A percentile compares a stretch with the other conserved stretches of the same genome.
Evolutionary conservation across 2,888 invertebrate genomes (phyloP).

Genomic region (Labia minor): DNA sequence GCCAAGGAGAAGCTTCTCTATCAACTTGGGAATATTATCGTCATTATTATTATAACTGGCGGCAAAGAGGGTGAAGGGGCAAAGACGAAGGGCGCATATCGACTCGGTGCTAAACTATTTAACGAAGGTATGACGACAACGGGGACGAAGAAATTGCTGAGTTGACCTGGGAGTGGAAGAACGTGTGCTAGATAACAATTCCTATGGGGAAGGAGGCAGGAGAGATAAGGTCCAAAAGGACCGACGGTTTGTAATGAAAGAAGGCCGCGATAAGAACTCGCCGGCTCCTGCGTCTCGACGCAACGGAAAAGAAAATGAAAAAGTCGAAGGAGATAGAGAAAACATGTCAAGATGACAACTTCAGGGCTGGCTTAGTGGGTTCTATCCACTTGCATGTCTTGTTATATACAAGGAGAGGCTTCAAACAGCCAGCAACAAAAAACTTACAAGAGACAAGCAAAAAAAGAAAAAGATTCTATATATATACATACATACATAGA

Average conservation of each 20-base stretch:
- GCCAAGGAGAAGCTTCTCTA: neutral
- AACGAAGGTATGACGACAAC: neutral
- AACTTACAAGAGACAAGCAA: neutral
- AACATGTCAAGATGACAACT: conserved; percentile 8
- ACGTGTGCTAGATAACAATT: conserved; percentile 1
- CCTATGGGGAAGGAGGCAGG: neutral
- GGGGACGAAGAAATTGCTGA: neutral
- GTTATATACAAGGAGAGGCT: neutral
- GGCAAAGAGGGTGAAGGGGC: neutral
- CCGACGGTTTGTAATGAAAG: neutral
- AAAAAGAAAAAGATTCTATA: neutral
- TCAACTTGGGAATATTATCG: neutral
- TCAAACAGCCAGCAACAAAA: neutral
- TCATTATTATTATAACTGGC: conserved; percentile 7
- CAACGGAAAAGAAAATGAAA: conserved; percentile 2
- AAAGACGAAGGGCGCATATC: neutral
- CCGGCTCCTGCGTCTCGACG: neutral
- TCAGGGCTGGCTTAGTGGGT: neutral
- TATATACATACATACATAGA: no score
- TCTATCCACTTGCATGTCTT: conserved; percentile 6
- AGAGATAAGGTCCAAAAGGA: conserved; percentile 13
- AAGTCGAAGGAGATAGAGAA: neutral
- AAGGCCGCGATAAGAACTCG: neutral
- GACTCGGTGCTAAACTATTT: neutral
- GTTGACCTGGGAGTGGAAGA: neutral